Evolutionary conservation across 1,140 invertebrate genomes (phyloP), one percentile per base, ranked within the genome.

Genomic region (Papilio machaon): DNA sequence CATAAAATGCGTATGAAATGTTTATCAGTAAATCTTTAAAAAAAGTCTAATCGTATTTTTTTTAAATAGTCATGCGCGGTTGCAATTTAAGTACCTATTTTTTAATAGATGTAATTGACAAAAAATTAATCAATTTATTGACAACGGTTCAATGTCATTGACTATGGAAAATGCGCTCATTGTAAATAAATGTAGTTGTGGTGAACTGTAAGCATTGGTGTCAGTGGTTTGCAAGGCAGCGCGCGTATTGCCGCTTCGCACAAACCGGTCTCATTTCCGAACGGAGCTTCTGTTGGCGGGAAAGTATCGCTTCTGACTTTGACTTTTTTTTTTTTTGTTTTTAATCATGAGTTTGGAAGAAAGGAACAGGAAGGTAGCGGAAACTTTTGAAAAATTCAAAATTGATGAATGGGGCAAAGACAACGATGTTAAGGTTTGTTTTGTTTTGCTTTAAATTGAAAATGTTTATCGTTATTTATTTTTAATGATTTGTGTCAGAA

Each of bases 311-410:
- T 76, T 60, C 49, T 79, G 80, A 79, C 35, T 76, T 74, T 81
- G 80, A 79, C 76, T 80, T 81, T n/a, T n/a, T 84, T 81, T 85
- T 85, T 86, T 84, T 85, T 84, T 82, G 52, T 85, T 84, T 83
- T 30, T 70, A 92, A 86, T 83, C 23, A 95, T 95, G 94, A 95
- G 94, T 89, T 85, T 95, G 43, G 90, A 93, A 80, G 86, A 86
- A 85, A 90, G 94, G 79, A 92, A 95, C 73, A 90, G 91, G 83
- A 95, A 95, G 83, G 89, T 95, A n/a, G 87, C 89, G 11, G 94
- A 94, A n/a, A 93, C 91, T 13, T 94, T 91, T 64, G 93, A 94
- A 79, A 94, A 93, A 85, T 94, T 88, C 83, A 95, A 93, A 86
- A 93, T 92, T 54, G 88, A 86, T 10, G 85, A 93, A 88, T 94